Evolutionary conservation across 2,113 vertebrate genomes (phyloP), one percentile per base, ranked within the genome.

Genomic region (Zosterops lateralis): DNA sequence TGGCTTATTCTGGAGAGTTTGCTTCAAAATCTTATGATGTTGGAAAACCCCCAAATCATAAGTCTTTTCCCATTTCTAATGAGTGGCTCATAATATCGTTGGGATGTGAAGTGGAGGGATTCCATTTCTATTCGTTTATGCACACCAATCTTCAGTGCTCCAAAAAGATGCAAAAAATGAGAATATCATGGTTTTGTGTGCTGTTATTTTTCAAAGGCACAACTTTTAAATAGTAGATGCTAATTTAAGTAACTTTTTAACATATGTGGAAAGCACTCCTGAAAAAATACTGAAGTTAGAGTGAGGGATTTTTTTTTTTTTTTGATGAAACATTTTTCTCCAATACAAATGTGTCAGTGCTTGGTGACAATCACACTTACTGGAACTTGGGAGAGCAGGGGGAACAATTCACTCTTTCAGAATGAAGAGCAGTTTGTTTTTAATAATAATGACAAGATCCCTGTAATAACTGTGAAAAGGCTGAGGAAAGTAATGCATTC

Each of bases 171-270:
- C 34, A 62, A 18, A 18, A 86, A 34, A 53, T 53, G 7, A 51
- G 61, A 87, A 31, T 73, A 58, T 36, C 6, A 6, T 31, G 32
- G 3, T 57, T 90, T 60, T 87, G 8, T 62, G 18, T 78, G 42
- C 70, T 14, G 2, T 56, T 75, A 32, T 50, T 94, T 96, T 87
- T 92, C 80, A 79, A 61, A 89, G 67, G 18, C n/a, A 34, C 7
- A 18, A 2, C 57, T 74, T 87, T 91, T 70, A 95, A 84, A 73
- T 62, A 50, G 29, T 25, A 50, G 47, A 38, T 62, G 36, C 60
- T 87, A 87, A 87, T 83, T 90, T 86, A 83, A 84, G 53, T 31
- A 61, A 67, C 12, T 50, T 92, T 83, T 64, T 4, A 79, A 84
- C 34, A 14, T 70, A 73, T 3, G 7, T 64, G 67, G 50, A 91